Evolutionary conservation across 2,113 vertebrate species (phyloP).

Genomic region (Malurus alboscapulatus): DNA sequence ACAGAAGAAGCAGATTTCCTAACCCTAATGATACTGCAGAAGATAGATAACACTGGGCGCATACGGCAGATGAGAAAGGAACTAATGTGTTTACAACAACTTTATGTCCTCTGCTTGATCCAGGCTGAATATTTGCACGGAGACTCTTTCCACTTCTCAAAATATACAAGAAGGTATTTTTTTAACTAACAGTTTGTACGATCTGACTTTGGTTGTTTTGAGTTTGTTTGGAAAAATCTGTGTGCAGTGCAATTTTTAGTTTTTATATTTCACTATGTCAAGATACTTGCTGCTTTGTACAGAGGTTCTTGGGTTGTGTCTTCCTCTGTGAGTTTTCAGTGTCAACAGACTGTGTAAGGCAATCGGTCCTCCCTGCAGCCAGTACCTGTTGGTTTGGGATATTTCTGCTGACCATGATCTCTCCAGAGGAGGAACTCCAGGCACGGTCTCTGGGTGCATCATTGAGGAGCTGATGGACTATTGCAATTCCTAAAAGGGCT

Average conservation of each 20-base stretch:
- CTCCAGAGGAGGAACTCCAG: neutral
- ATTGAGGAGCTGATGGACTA: neutral
- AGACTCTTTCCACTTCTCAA: conserved; percentile 67
- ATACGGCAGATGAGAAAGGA: neutral
- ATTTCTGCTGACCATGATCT: neutral
- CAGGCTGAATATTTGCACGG: conserved; percentile 38
- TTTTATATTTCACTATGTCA: conserved; percentile 38
- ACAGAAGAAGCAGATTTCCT: conserved; percentile 39
- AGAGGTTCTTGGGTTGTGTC: neutral
- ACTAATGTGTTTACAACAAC: neutral
- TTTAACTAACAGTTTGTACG: conserved; percentile 70
- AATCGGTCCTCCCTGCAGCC: neutral
- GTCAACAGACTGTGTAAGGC: neutral
- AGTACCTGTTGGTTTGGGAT: neutral
- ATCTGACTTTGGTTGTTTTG: conserved; percentile 58
- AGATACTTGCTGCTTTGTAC: conserved; percentile 52
- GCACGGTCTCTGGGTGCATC: neutral
- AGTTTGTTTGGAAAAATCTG: conserved; percentile 46
- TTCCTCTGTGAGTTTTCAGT: neutral
- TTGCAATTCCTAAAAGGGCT: conserved; percentile 19
- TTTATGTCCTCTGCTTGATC: neutral
- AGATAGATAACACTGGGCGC: neutral
- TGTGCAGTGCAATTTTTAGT: conserved; percentile 49
- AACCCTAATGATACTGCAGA: conserved; percentile 23
- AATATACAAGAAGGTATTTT: conserved; percentile 72